Percentiles rank a stretch among this genome's conserved stretches.
Conservation (phyloP, 1,140 invertebrate genomes). For the Magallana ariakensis region DNA sequence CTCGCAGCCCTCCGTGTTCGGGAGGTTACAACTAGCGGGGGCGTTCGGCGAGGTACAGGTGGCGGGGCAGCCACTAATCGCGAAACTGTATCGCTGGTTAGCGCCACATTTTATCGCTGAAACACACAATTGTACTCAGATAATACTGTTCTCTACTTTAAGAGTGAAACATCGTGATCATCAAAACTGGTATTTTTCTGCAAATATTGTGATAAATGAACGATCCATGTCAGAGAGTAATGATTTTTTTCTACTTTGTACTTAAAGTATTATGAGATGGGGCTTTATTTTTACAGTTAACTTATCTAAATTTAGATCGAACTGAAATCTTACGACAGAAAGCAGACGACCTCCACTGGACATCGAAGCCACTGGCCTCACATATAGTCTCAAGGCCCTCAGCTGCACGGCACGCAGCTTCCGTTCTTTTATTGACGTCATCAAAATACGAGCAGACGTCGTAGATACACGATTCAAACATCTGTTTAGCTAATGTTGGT, state of each 20-base stretch:
- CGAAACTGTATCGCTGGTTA: slow-evolving; percentile 48
- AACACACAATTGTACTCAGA: background rate
- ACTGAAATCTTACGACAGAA: slow-evolving; percentile 57
- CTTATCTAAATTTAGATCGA: too few species aligned
- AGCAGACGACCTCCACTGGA: slow-evolving; percentile 55
- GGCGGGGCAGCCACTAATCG: slow-evolving; percentile 51
- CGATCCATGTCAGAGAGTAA: too few species aligned
- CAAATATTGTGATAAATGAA: too few species aligned
- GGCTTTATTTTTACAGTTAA: too few species aligned
- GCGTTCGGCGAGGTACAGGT: slow-evolving; percentile 46
- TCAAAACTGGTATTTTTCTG: too few species aligned
- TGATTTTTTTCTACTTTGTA: too few species aligned
- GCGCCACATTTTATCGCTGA: slow-evolving; percentile 49
- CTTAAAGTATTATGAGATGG: too few species aligned
- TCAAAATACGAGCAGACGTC: slow-evolving; percentile 58
- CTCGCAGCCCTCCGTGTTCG: slow-evolving; percentile 53
- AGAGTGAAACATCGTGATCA: too few species aligned
- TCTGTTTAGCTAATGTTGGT: slow-evolving; percentile 20
- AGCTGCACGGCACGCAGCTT: slow-evolving; percentile 50
- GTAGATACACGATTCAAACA: slow-evolving; percentile 54
- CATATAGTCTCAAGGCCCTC: slow-evolving; percentile 56
- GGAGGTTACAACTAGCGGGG: background rate
- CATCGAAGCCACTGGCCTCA: slow-evolving; percentile 49
- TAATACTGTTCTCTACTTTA: too few species aligned
- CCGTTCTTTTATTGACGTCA: slow-evolving; percentile 11